Conservation (phyloP, 2,888 invertebrate species). For the Vanessa cardui region DNA sequence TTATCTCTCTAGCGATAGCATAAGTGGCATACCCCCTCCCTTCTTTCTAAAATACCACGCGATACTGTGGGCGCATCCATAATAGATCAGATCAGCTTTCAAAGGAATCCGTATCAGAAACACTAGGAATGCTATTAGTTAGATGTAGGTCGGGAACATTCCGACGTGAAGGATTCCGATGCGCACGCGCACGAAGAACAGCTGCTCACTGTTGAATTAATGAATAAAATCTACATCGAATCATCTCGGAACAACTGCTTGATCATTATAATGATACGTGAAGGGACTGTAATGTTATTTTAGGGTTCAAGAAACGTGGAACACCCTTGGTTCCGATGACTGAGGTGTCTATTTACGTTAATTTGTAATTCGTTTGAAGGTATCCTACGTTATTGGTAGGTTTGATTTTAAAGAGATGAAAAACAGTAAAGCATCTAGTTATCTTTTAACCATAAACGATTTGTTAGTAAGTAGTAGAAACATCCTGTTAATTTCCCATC, state of each 20-base stretch:
- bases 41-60: neutral
- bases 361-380: too few relatives aligned
- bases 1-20: too few relatives aligned
- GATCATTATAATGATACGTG: neutral
- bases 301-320: neutral
- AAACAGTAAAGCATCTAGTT: too few relatives aligned
- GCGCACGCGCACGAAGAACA: constrained; percentile 9
- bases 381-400: too few relatives aligned
- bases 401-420: too few relatives aligned
- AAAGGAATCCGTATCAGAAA: constrained; percentile 20
- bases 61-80: neutral
- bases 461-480: too few relatives aligned
- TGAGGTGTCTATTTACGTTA: too few relatives aligned
- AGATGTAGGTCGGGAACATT: constrained; percentile 13
- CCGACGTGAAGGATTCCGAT: constrained; percentile 5
- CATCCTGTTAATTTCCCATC: too few relatives aligned
- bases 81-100: constrained; percentile 4
- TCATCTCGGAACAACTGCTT: neutral
- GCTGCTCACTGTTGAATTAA: constrained; percentile 1
- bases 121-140: constrained; percentile 16
- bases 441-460: too few relatives aligned
- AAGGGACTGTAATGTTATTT: neutral
- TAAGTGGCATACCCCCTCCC: neutral
- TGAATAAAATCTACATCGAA: constrained; percentile 10
- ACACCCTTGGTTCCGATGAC: too few relatives aligned